Evolutionary conservation across 2,797 vertebrate species (phyloP).

Genomic region (Parauchenoglanis ngamensis): DNA sequence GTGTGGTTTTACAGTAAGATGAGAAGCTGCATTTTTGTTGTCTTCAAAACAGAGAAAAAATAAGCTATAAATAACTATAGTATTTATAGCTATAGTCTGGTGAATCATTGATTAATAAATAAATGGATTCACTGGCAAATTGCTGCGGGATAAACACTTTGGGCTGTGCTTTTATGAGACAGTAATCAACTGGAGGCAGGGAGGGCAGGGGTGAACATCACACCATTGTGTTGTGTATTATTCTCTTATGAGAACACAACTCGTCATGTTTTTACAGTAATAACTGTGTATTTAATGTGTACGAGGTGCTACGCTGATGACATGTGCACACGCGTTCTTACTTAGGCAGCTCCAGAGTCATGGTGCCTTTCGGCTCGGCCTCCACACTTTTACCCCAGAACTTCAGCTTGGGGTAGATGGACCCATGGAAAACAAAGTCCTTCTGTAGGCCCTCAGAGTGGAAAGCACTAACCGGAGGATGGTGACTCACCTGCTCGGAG

Average conservation of each 20-base stretch:
- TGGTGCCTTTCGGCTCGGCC: constrained; percentile 94
- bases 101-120: not conserved
- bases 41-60: not conserved
- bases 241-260: not conserved
- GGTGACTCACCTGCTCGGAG: constrained; percentile 98
- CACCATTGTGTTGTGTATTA: not conserved
- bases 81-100: not conserved
- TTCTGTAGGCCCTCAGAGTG: constrained; percentile 91
- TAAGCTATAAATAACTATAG: not conserved
- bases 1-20: not conserved
- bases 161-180: not conserved
- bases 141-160: not conserved
- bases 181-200: too few species aligned
- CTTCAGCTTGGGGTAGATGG: constrained; percentile 97
- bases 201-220: not conserved
- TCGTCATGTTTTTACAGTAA: not conserved
- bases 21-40: not conserved
- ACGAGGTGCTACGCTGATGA: too few species aligned
- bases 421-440: constrained; percentile 96
- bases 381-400: constrained; percentile 99
- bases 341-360: constrained; percentile 96
- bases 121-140: not conserved
- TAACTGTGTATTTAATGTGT: not conserved
- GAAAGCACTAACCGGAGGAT: constrained; percentile 97
- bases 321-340: constrained; percentile 66